Evolutionary conservation across 2,797 vertebrate genomes (phyloP).

Genomic region (Harpagifer antarcticus): DNA sequence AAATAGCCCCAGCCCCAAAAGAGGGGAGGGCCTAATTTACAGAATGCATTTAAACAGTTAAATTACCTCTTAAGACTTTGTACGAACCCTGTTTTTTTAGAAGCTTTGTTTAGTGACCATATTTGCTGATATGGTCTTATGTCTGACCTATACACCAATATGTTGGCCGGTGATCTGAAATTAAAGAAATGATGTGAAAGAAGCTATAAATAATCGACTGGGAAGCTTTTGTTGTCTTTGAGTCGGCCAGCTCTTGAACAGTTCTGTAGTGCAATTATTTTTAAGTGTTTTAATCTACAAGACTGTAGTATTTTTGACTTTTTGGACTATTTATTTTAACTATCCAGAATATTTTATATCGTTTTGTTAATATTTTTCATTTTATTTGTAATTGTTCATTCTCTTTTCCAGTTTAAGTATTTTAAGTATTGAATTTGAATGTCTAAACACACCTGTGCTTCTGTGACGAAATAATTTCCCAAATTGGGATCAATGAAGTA

Average conservation of each 20-base stretch:
- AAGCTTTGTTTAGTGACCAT: neutral
- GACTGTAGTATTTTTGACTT: neutral
- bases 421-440: too few species aligned
- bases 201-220: constrained; percentile 7
- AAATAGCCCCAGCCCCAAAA: neutral
- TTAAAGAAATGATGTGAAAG: neutral
- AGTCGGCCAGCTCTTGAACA: neutral
- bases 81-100: neutral
- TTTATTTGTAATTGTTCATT: too few species aligned
- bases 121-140: neutral
- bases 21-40: too few species aligned
- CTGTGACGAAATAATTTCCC: too few species aligned
- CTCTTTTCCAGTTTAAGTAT: too few species aligned
- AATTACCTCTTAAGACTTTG: too few species aligned
- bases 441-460: too few species aligned
- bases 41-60: too few species aligned
- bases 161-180: constrained; percentile 4
- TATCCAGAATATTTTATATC: too few species aligned
- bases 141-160: constrained; percentile 2
- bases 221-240: constrained; percentile 1
- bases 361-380: too few species aligned
- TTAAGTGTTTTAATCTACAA: neutral
- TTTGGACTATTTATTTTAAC: too few species aligned
- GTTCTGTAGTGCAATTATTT: neutral
- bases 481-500: too few species aligned